These are phyloP conservation scores for Aphidius colemani DNA, from an alignment of 2,888 invertebrate genomes.

Conservation along the genomic window DNA sequence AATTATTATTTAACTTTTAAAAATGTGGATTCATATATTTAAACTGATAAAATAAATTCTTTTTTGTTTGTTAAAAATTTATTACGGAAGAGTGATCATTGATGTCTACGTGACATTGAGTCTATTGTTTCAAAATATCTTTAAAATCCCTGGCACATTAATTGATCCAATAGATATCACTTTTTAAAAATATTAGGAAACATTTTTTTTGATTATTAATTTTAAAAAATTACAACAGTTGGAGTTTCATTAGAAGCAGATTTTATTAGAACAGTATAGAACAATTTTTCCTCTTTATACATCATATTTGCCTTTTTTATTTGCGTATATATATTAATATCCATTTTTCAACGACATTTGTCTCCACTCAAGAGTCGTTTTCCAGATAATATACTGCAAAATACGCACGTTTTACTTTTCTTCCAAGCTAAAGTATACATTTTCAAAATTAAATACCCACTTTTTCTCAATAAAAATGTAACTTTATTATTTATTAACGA, in stretches of 20 bases:
- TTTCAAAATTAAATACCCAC: constrained; percentile 11
- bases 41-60: constrained; percentile 26
- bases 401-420: constrained; percentile 11
- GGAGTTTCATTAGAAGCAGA: constrained; percentile 3
- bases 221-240: no score
- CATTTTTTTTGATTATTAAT: no score
- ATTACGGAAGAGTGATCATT: constrained; percentile 28
- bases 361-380: constrained; percentile 14
- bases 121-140: constrained; percentile 31
- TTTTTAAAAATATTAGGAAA: not conserved
- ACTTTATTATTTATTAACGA: not conserved
- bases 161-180: no score
- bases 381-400: constrained; percentile 3
- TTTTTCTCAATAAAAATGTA: constrained; percentile 7
- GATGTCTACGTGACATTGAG: constrained; percentile 30
- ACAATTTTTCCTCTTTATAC: constrained; percentile 25
- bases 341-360: not conserved
- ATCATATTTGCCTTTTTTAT: constrained; percentile 20
- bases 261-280: constrained; percentile 32
- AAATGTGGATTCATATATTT: constrained; percentile 21
- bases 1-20: constrained; percentile 19
- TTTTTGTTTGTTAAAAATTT: constrained; percentile 20
- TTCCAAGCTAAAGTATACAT: constrained; percentile 5
- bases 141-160: no score
- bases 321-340: not conserved